phyloP scores from a whole-genome alignment of 92 coral and sea anemone genomes.

The Epizoanthus ramosus region DNA sequence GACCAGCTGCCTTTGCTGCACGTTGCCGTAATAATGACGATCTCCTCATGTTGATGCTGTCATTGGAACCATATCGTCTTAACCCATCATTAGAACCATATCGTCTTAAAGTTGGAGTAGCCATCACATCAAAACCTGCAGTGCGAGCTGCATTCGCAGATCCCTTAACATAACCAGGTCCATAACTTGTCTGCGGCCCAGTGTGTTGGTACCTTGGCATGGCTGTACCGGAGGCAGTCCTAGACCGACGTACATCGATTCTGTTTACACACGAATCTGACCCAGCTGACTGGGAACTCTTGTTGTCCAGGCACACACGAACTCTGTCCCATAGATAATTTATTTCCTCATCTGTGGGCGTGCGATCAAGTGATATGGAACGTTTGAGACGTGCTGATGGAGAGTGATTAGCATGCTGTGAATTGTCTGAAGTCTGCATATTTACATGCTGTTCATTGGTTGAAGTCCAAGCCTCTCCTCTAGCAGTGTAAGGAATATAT shows the following conservation, averaged over 20 bases:
- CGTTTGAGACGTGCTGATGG: constrained; percentile 50
- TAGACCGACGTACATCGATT: constrained; percentile 85
- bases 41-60: constrained; percentile 72
- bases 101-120: constrained; percentile 41
- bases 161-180: neutral
- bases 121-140: neutral
- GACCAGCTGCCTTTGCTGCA: constrained; percentile 58
- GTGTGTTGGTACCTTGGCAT: constrained; percentile 14
- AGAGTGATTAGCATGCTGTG: constrained; percentile 28
- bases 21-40: constrained; percentile 87
- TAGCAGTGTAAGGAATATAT: too few species aligned
- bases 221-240: constrained; percentile 67
- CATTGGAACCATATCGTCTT: constrained; percentile 79
- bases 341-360: constrained; percentile 94
- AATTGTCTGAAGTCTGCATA: neutral
- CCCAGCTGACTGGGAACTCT: constrained; percentile 83
- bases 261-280: constrained; percentile 94
- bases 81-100: constrained; percentile 91
- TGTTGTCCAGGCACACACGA: constrained; percentile 80
- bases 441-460: too few species aligned
- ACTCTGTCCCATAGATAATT: constrained; percentile 90
- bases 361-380: constrained; percentile 71
- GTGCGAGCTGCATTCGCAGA: neutral
- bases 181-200: neutral
- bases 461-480: too few species aligned